Evolutionary conservation across 2,888 invertebrate genomes (phyloP).

Genomic region (Drosophila siamana): DNA sequence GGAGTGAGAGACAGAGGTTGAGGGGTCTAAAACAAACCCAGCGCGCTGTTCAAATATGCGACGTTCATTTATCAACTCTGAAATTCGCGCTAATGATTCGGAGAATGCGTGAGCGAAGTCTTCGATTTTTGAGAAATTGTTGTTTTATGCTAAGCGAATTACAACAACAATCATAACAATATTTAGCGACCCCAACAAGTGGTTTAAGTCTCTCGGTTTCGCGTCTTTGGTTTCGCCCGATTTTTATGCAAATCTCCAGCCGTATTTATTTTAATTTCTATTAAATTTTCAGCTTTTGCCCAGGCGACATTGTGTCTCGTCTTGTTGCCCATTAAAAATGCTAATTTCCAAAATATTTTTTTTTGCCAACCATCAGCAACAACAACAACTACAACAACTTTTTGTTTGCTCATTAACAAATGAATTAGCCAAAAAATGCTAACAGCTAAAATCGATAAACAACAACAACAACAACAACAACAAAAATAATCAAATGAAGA

Average conservation of each 20-base stretch:
- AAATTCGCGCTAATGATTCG: conserved; percentile 68
- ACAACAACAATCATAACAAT: conserved; percentile 16
- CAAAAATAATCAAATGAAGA: not conserved
- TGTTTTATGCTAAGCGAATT: conserved; percentile 69
- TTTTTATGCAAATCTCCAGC: conserved; percentile 62
- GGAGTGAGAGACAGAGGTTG: not conserved
- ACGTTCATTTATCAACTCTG: conserved; percentile 59
- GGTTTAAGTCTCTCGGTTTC: not conserved
- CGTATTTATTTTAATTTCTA: conserved; percentile 31
- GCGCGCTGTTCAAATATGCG: conserved; percentile 50
- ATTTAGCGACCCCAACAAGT: conserved; percentile 13
- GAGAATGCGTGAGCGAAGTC: conserved; percentile 47
- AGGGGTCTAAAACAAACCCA: conserved; percentile 26
- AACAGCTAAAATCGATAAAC: conserved; percentile 34
- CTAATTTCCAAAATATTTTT: conserved; percentile 65
- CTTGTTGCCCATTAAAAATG: conserved; percentile 74
- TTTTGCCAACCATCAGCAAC: conserved; percentile 29
- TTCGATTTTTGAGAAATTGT: conserved; percentile 61
- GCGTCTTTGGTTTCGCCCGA: conserved; percentile 37
- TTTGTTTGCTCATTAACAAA: conserved; percentile 69
- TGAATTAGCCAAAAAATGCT: conserved; percentile 63
- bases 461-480: not conserved
- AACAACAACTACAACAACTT: conserved; percentile 24
- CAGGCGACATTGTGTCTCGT: conserved; percentile 78
- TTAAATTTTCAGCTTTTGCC: conserved; percentile 31